Evolutionary conservation across 1,140 invertebrate genomes (phyloP), one percentile per base, ranked within the genome.

Genomic region (Papilio helenus): DNA sequence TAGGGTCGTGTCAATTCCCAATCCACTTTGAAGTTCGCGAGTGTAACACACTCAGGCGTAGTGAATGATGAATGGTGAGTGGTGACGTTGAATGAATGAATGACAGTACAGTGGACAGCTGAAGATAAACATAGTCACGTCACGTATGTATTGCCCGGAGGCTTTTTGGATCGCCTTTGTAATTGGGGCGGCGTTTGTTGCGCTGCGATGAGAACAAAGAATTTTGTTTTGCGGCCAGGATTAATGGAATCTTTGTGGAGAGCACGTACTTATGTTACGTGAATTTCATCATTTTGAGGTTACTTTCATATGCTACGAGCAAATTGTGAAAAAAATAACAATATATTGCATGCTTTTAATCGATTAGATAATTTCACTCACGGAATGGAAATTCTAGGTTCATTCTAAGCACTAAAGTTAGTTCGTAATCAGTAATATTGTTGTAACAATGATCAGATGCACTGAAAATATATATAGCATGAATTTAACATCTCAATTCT

Each of bases 161-260:
- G 86, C 88, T 90, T 92, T 79, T 92, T 90, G 89, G 89, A 87
- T 51, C 84, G 85, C 79, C 23, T 84, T 82, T 84, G 84, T 86
- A 82, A 68, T 68, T 68, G 61, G 61, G 61, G 26, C 61, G 61
- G 83, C 83, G 81, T 82, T 77, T 82, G 83, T 87, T 87, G 84
- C 82, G 79, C 81, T 82, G 79, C 79, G 79, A 71, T 84, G 83
- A 83, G 86, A 85, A 89, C 84, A 84, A 88, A 88, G 91, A 89
- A 86, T 92, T 90, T 90, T 91, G 87, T 88, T 85, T 90, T 87
- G 84, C 89, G 90, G 84, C 83, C 81, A 71, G 81, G 82, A 81
- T 81, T 72, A 81, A 61, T 65, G 72, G 78, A 51, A 72, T 72
- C 49, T 72, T 49, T 44, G 20, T 74, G 46, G 20, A 16, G 23